A percentile compares a stretch with the other conserved stretches of the same genome.
These are phyloP conservation scores for Pontoporia blainvillei DNA, from an alignment of 2,113 vertebrate genomes.

Conservation along the genomic window DNA sequence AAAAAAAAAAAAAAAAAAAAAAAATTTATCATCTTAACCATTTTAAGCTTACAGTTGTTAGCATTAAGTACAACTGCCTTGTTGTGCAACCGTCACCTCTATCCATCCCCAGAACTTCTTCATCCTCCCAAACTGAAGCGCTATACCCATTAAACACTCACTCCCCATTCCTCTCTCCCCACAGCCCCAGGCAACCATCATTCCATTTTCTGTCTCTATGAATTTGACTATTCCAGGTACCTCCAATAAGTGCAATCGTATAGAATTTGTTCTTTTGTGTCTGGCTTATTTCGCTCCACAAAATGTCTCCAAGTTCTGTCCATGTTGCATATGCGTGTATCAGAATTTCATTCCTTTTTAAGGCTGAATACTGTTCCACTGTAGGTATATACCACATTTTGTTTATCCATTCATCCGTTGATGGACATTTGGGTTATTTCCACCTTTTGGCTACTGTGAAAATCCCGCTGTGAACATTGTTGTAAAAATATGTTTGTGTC, in stretches of 20 bases:
- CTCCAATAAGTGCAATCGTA: not conserved
- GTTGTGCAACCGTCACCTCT: not conserved
- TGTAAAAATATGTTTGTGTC: not conserved
- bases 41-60: not conserved
- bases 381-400: not conserved
- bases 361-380: not conserved
- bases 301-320: not conserved
- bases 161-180: not conserved
- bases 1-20: not conserved
- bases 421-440: not conserved
- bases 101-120: not conserved
- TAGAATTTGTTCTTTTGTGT: not conserved
- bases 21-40: not conserved
- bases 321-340: not conserved
- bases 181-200: no score
- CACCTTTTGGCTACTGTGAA: not conserved
- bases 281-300: not conserved
- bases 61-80: not conserved
- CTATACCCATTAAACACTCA: not conserved
- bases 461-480: not conserved
- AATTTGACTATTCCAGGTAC: not conserved
- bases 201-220: not conserved
- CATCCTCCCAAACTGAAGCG: not conserved
- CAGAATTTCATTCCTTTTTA: not conserved
- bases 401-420: not conserved